Evolutionary conservation across 2,797 vertebrate species (phyloP).

Genomic region (Enteromius mattozi): DNA sequence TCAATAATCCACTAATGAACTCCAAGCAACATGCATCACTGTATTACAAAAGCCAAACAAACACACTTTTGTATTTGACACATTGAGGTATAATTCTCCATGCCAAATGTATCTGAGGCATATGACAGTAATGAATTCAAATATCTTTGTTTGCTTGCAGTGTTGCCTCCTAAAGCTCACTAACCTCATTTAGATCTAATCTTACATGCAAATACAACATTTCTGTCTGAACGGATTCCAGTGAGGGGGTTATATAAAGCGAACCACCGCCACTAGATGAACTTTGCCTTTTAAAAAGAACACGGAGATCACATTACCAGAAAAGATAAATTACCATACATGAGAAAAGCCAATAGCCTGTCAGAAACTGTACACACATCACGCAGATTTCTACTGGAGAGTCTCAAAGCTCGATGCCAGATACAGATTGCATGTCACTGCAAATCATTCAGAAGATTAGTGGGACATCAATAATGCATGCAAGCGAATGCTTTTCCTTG

Average conservation of each 20-base stretch:
- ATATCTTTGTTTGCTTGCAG: conserved; percentile 15
- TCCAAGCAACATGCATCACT: not conserved
- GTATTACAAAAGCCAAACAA: not conserved
- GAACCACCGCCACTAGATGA: conserved; percentile 37
- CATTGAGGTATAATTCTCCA: not conserved
- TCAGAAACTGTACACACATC: conserved; percentile 8
- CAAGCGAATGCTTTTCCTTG: conserved; percentile 16
- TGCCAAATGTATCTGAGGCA: conserved; percentile 2
- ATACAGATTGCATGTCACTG: conserved; percentile 14
- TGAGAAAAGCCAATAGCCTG: conserved; percentile 5
- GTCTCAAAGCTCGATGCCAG: conserved; percentile 7
- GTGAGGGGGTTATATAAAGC: conserved; percentile 45
- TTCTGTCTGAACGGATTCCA: conserved; percentile 46
- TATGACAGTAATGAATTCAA: conserved; percentile 34
- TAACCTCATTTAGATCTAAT: conserved; percentile 52
- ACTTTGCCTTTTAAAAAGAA: conserved; percentile 51
- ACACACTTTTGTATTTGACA: conserved; percentile 12
- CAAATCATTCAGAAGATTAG: conserved; percentile 41
- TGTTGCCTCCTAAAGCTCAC: conserved; percentile 31
- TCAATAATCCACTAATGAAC: not conserved
- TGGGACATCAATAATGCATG: conserved; percentile 22
- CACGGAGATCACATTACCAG: conserved; percentile 13
- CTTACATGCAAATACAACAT: conserved; percentile 52
- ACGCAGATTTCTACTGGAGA: conserved; percentile 6
- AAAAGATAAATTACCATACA: conserved; percentile 34